Evolutionary conservation across 2,888 invertebrate species (phyloP).

Genomic region (Sepioteuthis lessoniana): DNA sequence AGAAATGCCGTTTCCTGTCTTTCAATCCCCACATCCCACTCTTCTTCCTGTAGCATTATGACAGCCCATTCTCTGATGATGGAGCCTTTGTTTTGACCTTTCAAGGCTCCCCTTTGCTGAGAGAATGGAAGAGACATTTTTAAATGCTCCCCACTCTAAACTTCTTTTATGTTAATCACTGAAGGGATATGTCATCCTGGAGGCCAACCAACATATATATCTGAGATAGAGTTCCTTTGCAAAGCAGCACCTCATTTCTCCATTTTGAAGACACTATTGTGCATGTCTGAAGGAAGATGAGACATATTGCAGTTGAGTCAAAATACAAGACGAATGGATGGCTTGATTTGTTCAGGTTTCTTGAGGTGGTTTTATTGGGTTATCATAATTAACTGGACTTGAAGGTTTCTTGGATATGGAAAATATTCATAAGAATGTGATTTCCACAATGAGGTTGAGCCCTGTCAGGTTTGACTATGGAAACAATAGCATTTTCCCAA

Average conservation of each 20-base stretch:
- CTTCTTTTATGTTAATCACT: neutral
- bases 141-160: neutral
- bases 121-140: slow-evolving; percentile 33
- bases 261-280: neutral
- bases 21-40: accelerated
- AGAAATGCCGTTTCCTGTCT: neutral
- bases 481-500: no score
- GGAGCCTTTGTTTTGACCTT: slow-evolving; percentile 20
- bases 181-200: neutral
- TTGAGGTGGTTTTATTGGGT: neutral
- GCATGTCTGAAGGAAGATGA: neutral
- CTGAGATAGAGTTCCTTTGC: neutral
- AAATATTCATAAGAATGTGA: no score
- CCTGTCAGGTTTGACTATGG: no score
- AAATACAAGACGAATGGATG: neutral
- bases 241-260: neutral
- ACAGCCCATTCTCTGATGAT: slow-evolving; percentile 14
- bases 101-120: neutral
- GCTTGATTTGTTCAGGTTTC: neutral
- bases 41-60: neutral
- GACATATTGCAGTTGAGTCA: neutral
- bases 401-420: no score
- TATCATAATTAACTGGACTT: no score
- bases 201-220: neutral
- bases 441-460: no score